Evolutionary conservation across 2,797 vertebrate genomes (phyloP).

Genomic region (Cottoperca gobio): DNA sequence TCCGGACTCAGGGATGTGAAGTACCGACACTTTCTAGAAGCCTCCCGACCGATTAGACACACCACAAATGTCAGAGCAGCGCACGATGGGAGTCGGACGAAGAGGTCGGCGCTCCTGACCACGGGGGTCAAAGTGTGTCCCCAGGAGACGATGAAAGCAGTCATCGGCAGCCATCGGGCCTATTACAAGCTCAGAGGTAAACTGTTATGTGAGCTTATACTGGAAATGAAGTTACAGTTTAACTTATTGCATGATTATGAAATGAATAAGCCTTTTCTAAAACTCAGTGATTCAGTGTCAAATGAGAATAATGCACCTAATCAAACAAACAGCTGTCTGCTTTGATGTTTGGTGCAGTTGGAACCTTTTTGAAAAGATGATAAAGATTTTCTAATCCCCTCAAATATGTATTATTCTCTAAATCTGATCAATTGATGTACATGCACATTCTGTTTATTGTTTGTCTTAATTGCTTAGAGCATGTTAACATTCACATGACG

Average conservation of each 20-base stretch:
- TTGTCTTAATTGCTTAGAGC: background rate
- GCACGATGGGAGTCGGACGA: constrained; percentile 84
- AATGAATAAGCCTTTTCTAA: constrained; percentile 31
- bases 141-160: constrained; percentile 90
- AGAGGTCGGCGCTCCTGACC: constrained; percentile 88
- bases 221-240: constrained; percentile 16
- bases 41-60: constrained; percentile 79
- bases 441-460: background rate
- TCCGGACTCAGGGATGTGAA: constrained; percentile 85
- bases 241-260: constrained; percentile 46
- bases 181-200: constrained; percentile 94
- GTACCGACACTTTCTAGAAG: constrained; percentile 83
- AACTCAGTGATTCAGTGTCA: constrained; percentile 22
- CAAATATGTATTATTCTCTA: constrained; percentile 4
- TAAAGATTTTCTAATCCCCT: background rate
- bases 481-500: background rate
- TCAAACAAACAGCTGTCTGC: constrained; percentile 31
- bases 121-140: constrained; percentile 93
- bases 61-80: constrained; percentile 78
- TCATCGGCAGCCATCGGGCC: constrained; percentile 90
- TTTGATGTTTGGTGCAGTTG: constrained; percentile 32
- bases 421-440: background rate
- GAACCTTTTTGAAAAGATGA: background rate
- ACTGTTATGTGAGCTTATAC: constrained; percentile 13
- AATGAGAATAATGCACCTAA: constrained; percentile 15